Base-by-base conservation (phyloP, 2,888 invertebrate genomes). In the Synergus gifuensis region DNA sequence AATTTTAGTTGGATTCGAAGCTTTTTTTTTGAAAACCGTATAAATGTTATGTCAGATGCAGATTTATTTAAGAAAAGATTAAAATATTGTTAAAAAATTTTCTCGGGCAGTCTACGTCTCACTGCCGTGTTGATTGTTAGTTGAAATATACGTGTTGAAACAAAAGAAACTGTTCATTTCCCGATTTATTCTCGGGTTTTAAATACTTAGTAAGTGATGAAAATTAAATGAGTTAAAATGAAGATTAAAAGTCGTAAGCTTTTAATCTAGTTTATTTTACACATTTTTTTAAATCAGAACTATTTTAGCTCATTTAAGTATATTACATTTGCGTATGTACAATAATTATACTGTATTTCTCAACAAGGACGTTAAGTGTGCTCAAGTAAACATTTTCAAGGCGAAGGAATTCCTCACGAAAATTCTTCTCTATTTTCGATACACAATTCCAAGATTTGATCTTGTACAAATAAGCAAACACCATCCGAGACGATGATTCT, bases 141-240 rank as follows among this genome's bases (percentile, higher is more conserved):
- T 76, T 54, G 76, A 78, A 73, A 80, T 82, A 82, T 79, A 78
- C 63, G 73, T 76, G 77, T 79, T 79, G 18, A 77, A 78, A 77
- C 22, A 60, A 60, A 60, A 14, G 44, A 76, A 64, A 62, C 3
- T 62, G 3, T 58, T 22, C 40, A 42, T 62, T 76, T 49, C 5
- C 7, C n/a, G 28, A 44, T 44, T 42, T 46, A 40, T 40, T 42
- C n/a, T 12, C 16, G 0, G 44, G 22, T 7, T 67, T 42, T 7
- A 16, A 67, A 16, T 14, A 5, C 0, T 36, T 67, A 67, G 36
- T 36, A 67, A 42, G 12, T 36, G 14, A 16, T 18, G 9, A n/a
- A 76, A 16, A 76, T 58, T 36, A 76, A 44, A 62, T n/a, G 11
- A 44, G 22, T 62, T 3, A 16, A 64, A 77, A 64, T 62, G 28